A percentile compares a stretch with the other conserved stretches of the same genome.
Evolutionary conservation across 2,888 invertebrate species (phyloP).

Genomic region (Rhopalosiphum nymphaeae): DNA sequence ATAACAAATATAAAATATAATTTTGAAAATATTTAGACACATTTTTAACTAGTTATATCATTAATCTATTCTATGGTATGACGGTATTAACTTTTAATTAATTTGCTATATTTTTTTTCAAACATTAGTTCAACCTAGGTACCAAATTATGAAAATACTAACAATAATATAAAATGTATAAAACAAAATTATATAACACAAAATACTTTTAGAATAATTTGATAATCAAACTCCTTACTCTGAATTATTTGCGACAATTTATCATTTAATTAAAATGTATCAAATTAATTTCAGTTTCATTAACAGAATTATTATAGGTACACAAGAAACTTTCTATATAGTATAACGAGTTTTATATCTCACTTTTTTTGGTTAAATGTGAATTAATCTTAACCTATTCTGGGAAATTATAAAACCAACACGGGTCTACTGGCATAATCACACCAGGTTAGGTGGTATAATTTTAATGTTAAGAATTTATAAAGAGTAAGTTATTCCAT

Average conservation of each 20-base stretch:
- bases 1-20: background rate
- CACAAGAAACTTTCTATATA: background rate
- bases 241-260: background rate
- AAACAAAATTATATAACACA: background rate
- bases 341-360: background rate
- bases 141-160: background rate
- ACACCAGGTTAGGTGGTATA: no score
- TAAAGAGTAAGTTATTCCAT: background rate
- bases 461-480: background rate
- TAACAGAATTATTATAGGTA: background rate
- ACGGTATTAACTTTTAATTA: background rate
- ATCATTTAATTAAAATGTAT: background rate
- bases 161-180: background rate
- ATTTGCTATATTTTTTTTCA: background rate
- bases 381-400: background rate
- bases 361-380: background rate
- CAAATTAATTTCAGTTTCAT: background rate
- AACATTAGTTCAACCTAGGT: background rate
- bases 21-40: background rate
- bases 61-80: background rate
- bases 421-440: background rate
- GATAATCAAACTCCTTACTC: rapidly evolving
- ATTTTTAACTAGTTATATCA: background rate
- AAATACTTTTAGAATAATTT: background rate
- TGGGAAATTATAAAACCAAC: background rate